These are phyloP conservation scores for Falcaria lacertinaria DNA, from an alignment of 2,888 invertebrate species.

Conservation along the genomic window DNA sequence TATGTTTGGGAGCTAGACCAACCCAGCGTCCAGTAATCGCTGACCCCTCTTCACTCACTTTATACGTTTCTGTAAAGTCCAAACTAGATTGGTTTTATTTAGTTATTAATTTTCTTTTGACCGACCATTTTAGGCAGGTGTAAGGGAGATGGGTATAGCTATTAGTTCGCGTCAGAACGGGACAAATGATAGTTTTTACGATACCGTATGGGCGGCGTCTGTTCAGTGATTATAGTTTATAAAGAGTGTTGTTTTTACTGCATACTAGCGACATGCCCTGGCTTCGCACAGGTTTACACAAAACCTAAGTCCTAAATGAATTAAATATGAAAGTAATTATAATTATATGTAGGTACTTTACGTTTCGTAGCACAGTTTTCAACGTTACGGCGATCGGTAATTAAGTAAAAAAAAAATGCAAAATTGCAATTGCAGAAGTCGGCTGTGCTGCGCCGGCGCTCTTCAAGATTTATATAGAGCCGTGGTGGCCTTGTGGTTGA, in stretches of 20 bases:
- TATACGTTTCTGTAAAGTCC: constrained; percentile 18
- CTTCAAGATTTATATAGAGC: too few species aligned
- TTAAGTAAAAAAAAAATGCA: too few species aligned
- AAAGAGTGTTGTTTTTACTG: constrained; percentile 25
- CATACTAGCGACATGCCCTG: too few species aligned
- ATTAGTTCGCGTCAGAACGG: constrained; percentile 46
- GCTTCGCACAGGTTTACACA: too few species aligned
- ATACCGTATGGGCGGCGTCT: constrained; percentile 49
- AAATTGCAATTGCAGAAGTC: too few species aligned
- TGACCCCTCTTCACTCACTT: constrained; percentile 10
- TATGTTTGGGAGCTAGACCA: constrained; percentile 43
- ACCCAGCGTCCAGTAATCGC: constrained; percentile 16
- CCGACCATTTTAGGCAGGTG: constrained; percentile 42
- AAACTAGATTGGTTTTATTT: constrained; percentile 31
- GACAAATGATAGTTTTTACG: constrained; percentile 38
- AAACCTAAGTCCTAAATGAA: too few species aligned
- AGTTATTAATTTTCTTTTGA: constrained; percentile 55
- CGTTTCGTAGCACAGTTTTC: too few species aligned
- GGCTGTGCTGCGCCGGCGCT: too few species aligned
- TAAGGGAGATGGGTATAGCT: constrained; percentile 34
- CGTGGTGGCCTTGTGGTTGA: too few species aligned
- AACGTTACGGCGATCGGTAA: too few species aligned
- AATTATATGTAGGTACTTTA: too few species aligned
- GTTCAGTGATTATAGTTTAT: constrained; percentile 53
- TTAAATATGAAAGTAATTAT: too few species aligned